A percentile compares a stretch with the other conserved stretches of the same genome.
Evolutionary conservation across 2,113 vertebrate genomes (phyloP).

Genomic region (mouse (Mus musculus)): DNA sequence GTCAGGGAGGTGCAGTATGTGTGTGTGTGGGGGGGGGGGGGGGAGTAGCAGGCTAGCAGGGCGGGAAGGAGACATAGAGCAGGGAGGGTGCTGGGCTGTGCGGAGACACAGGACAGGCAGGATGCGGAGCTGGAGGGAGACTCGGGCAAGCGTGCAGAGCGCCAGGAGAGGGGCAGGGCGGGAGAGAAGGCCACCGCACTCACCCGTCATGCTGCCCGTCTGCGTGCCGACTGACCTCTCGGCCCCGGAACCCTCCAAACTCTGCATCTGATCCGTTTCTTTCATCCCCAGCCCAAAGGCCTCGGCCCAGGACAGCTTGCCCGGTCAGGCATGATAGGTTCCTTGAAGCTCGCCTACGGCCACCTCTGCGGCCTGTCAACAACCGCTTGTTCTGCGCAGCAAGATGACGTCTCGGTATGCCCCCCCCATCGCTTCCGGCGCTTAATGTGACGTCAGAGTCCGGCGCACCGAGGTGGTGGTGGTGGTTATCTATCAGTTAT

Average conservation of each 20-base stretch:
- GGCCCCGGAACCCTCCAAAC: slow-evolving; percentile 69
- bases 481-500: fast-evolving
- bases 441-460: background rate
- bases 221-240: slow-evolving; percentile 82
- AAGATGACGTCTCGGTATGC: background rate
- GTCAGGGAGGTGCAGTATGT: too few species aligned
- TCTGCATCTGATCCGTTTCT: slow-evolving; percentile 80
- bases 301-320: slow-evolving; percentile 33
- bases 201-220: slow-evolving; percentile 87
- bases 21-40: too few species aligned
- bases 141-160: background rate
- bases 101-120: background rate
- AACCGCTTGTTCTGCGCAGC: background rate
- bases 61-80: too few species aligned
- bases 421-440: background rate
- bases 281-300: slow-evolving; percentile 66
- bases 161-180: too few species aligned
- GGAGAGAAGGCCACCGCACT: slow-evolving; percentile 57
- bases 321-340: slow-evolving; percentile 56
- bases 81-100: background rate
- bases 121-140: background rate
- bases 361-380: fast-evolving
- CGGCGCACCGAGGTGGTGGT: background rate
- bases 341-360: fast-evolving
- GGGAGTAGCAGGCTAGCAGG: background rate